phyloP scores from a whole-genome alignment of 2,797 vertebrate genomes.

The Myotis vivesi region DNA sequence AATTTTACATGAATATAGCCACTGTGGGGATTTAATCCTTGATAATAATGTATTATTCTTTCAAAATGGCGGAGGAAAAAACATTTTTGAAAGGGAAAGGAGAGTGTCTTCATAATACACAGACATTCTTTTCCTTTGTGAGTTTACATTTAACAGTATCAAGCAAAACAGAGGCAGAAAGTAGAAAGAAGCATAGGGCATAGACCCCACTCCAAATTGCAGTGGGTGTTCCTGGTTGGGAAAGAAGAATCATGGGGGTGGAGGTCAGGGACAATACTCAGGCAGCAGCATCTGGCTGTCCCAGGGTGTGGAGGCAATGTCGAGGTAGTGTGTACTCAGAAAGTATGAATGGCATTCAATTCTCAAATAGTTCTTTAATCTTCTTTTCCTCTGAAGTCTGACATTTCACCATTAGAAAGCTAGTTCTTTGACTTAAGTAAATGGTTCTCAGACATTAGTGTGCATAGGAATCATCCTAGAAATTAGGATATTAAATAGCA shows the following conservation, averaged over 20 bases:
- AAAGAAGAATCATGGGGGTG: background rate
- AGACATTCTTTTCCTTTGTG: constrained; percentile 5
- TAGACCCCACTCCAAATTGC: background rate
- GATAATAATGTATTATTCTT: constrained; percentile 45
- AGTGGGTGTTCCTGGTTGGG: background rate
- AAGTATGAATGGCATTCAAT: background rate
- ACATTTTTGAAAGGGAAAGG: background rate
- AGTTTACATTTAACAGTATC: background rate
- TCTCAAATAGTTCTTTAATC: background rate
- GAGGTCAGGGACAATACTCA: background rate
- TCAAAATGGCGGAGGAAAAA: background rate
- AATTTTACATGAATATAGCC: background rate
- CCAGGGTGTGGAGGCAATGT: too few species aligned
- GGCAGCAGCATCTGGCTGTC: background rate
- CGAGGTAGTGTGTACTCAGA: background rate
- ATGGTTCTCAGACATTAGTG: background rate
- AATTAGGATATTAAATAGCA: background rate
- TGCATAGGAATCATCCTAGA: background rate
- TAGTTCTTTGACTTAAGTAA: constrained; percentile 29
- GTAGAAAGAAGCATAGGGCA: background rate
- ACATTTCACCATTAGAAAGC: constrained; percentile 22
- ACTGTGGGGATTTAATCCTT: background rate
- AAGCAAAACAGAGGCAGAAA: background rate
- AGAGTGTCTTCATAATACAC: background rate
- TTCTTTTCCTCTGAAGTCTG: background rate